Conservation (phyloP, 2,113 vertebrate species). For the Coregonus clupeaformis region DNA sequence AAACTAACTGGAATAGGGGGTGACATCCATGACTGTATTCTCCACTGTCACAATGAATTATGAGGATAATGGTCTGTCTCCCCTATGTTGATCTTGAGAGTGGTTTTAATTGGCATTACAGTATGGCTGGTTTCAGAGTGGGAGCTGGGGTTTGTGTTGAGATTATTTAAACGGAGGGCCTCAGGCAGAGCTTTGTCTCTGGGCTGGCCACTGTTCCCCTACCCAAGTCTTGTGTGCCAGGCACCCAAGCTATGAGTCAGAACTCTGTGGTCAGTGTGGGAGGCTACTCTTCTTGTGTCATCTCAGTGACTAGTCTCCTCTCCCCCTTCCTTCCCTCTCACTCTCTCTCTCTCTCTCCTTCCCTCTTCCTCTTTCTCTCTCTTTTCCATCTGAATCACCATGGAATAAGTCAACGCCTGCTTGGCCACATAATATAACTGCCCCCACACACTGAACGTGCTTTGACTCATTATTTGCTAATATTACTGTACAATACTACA, state of each 20-base stretch:
- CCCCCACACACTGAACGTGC: background rate
- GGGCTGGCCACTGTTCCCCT: background rate
- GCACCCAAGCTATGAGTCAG: constrained; percentile 64
- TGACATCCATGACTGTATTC: constrained; percentile 18
- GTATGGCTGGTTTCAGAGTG: too few species aligned
- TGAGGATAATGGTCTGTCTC: background rate
- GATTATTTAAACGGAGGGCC: too few species aligned
- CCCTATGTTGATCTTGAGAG: too few species aligned
- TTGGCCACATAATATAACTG: constrained; percentile 27
- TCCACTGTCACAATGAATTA: constrained; percentile 7
- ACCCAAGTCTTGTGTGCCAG: background rate
- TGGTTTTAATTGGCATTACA: too few species aligned
- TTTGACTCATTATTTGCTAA: constrained; percentile 39
- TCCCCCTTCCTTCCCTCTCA: constrained; percentile 28
- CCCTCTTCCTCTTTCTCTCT: constrained; percentile 32
- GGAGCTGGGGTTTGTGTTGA: too few species aligned
- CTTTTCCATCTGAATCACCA: constrained; percentile 49
- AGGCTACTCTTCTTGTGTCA: constrained; percentile 46
- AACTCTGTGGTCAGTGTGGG: constrained; percentile 61
- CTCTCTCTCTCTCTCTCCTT: constrained; percentile 39
- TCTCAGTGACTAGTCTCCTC: constrained; percentile 57
- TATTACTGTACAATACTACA: constrained; percentile 10
- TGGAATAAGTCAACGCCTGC: constrained; percentile 24
- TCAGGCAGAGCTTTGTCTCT: background rate
- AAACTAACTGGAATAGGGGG: constrained; percentile 20